These are phyloP conservation scores for Shinisaurus crocodilurus DNA, from an alignment of 2,113 vertebrate genomes.

Conservation along the genomic window DNA sequence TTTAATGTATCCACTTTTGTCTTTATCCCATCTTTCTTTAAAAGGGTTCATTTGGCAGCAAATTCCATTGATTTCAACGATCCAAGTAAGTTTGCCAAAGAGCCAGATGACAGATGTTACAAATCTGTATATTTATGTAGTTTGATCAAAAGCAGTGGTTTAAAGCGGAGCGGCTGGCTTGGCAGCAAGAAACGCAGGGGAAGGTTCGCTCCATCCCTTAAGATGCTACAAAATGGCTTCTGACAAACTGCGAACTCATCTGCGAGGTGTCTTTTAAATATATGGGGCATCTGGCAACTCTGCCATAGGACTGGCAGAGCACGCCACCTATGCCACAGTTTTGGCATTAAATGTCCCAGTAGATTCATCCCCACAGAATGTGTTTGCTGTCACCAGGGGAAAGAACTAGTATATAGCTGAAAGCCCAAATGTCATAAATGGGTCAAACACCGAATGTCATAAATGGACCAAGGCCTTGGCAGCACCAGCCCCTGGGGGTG, in stretches of 20 bases:
- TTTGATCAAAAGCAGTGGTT: neutral
- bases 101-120: neutral
- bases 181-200: neutral
- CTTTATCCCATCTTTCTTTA: neutral
- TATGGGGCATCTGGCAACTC: neutral
- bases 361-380: neutral
- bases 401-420: neutral
- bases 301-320: neutral
- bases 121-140: neutral
- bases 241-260: neutral
- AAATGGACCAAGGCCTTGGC: neutral
- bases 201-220: neutral
- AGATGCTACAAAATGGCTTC: neutral
- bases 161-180: neutral
- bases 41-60: neutral
- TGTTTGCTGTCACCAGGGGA: neutral
- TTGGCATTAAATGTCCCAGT: neutral
- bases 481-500: too few relatives aligned
- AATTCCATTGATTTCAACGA: neutral
- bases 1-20: neutral
- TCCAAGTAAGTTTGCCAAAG: neutral
- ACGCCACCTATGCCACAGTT: neutral
- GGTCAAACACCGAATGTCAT: neutral
- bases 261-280: neutral
- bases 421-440: neutral